A percentile compares a stretch with the other conserved stretches of the same genome.
These are phyloP conservation scores for Melanostoma mellinum DNA, from an alignment of 2,888 invertebrate species.

Conservation along the genomic window DNA sequence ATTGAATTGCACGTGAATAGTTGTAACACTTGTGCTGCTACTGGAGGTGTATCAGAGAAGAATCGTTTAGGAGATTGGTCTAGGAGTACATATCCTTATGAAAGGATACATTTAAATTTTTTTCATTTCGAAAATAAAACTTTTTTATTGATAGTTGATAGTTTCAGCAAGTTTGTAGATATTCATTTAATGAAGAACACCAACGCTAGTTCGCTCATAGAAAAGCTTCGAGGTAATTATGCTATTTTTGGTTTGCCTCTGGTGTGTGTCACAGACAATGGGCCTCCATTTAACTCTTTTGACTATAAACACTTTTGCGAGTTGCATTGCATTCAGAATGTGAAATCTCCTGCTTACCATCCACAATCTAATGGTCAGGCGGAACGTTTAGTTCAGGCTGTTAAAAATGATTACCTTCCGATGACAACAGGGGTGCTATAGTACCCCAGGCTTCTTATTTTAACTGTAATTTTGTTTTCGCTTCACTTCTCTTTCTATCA, in stretches of 20 bases:
- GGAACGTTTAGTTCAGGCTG: conserved; percentile 22
- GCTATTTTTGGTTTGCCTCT: conserved; percentile 19
- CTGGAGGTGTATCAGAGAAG: not conserved
- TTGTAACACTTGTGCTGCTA: conserved; percentile 16
- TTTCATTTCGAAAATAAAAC: too few relatives aligned
- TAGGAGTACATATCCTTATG: conserved; percentile 11
- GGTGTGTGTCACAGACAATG: conserved; percentile 21
- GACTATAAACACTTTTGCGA: conserved; percentile 30
- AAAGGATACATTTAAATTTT: conserved; percentile 37
- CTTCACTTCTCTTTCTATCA: too few relatives aligned
- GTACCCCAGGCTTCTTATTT: too few relatives aligned
- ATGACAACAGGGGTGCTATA: too few relatives aligned
- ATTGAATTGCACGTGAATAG: conserved; percentile 10
- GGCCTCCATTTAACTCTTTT: conserved; percentile 16
- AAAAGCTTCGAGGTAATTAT: conserved; percentile 25
- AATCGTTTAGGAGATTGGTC: conserved; percentile 6
- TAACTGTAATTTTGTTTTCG: too few relatives aligned
- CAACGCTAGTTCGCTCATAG: conserved; percentile 14
- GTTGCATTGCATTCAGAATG: conserved; percentile 38
- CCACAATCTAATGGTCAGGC: conserved; percentile 28
- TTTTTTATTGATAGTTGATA: conserved; percentile 28
- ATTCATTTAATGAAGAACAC: conserved; percentile 28
- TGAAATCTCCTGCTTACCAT: conserved; percentile 30
- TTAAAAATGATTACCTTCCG: conserved; percentile 34
- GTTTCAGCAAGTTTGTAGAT: conserved; percentile 19